phyloP scores from a whole-genome alignment of 2,113 vertebrate species.

The Gobiocypris rarus region DNA sequence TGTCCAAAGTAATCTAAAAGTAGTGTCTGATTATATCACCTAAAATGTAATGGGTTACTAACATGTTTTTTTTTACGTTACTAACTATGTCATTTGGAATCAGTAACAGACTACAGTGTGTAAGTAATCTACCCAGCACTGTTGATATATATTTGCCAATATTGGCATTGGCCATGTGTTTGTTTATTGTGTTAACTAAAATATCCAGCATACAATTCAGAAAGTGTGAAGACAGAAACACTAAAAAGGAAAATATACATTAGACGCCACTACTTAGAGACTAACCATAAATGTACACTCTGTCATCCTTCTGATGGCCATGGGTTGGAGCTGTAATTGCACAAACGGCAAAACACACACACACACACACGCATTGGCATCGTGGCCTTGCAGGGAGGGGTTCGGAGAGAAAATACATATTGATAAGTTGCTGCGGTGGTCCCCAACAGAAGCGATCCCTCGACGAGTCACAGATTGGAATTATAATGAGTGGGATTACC shows the following conservation, averaged over 20 bases:
- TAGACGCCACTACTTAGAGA: background rate
- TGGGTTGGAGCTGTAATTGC: slow-evolving; percentile 26
- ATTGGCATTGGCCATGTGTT: background rate
- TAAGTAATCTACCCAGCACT: too few species aligned
- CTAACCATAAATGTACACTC: slow-evolving; percentile 6
- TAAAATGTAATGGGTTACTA: too few species aligned
- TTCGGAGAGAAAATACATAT: slow-evolving; percentile 71
- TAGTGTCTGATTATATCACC: too few species aligned
- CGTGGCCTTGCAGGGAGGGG: slow-evolving; percentile 51
- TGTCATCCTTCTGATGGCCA: slow-evolving; percentile 9
- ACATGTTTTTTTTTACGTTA: too few species aligned
- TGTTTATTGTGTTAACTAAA: background rate
- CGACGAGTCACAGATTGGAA: slow-evolving; percentile 74
- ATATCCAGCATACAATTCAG: background rate
- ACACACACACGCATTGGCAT: slow-evolving; percentile 24
- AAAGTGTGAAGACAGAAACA: background rate
- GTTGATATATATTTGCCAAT: too few species aligned
- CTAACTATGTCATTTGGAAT: too few species aligned
- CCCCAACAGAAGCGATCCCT: slow-evolving; percentile 68
- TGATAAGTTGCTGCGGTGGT: slow-evolving; percentile 71
- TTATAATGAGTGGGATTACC: slow-evolving; percentile 83
- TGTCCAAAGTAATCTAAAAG: too few species aligned
- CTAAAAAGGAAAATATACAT: background rate
- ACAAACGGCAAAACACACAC: slow-evolving; percentile 7
- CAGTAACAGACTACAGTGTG: too few species aligned